Conservation (phyloP, 2,113 vertebrate species). For the Fregata magnificens region DNA sequence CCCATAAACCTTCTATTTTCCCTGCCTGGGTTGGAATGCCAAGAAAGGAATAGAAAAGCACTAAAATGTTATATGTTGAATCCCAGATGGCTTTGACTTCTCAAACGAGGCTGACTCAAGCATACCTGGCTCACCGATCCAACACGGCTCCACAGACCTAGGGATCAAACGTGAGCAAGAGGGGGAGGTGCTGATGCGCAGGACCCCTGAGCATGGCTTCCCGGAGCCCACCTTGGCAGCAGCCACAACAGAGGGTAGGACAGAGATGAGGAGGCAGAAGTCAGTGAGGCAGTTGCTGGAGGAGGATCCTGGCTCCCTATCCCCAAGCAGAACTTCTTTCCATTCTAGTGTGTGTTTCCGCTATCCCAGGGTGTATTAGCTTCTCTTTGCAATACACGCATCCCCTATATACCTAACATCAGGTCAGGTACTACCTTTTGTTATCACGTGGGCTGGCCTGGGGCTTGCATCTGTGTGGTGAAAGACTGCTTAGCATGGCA, state of each 20-base stretch:
- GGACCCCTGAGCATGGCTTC: conserved; percentile 81
- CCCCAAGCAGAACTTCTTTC: conserved; percentile 74
- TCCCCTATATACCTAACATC: conserved; percentile 68
- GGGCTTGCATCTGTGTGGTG: conserved; percentile 76
- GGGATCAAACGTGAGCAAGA: conserved; percentile 86
- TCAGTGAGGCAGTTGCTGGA: conserved; percentile 82
- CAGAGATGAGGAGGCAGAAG: conserved; percentile 84
- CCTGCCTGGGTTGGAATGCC: conserved; percentile 74
- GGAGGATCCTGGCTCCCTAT: conserved; percentile 74
- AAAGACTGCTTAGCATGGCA: conserved; percentile 78
- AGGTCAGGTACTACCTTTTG: conserved; percentile 75
- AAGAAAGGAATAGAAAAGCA: conserved; percentile 74
- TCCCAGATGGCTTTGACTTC: conserved; percentile 99
- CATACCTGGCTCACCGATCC: conserved; percentile 89
- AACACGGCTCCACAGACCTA: conserved; percentile 85
- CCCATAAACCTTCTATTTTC: conserved; percentile 66
- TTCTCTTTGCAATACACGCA: conserved; percentile 70
- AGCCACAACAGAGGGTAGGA: conserved; percentile 98
- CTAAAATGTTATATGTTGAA: conserved; percentile 95
- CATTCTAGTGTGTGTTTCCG: conserved; percentile 76
- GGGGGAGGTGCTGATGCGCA: conserved; percentile 86
- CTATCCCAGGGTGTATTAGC: conserved; percentile 72
- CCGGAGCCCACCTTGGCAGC: conserved; percentile 86
- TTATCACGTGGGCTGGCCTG: conserved; percentile 73
- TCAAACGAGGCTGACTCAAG: conserved; percentile 93